Base-by-base conservation (phyloP, 30 jellyfish, hydroid and myxozoan genomes). In the Pelagia noctiluca region DNA sequence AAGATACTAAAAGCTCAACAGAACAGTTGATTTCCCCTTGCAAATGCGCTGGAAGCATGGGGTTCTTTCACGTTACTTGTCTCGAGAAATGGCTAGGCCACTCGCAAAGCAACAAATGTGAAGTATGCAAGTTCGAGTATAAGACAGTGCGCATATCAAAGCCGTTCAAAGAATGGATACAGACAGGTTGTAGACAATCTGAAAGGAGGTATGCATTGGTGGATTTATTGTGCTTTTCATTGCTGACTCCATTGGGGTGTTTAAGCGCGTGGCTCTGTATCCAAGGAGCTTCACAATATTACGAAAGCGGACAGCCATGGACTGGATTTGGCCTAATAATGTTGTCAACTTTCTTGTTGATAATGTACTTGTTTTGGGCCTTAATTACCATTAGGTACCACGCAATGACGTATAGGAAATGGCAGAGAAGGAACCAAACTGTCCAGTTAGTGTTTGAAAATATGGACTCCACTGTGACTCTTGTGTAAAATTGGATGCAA, bases 271-370 rank as follows among this genome's bases (percentile, higher is more conserved):
- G 96, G 96, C 92, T 92, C 0, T 92, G 98, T 68, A 74, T 92
- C 10, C 86, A 78, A 42, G 98, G 96, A 28, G 96, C 98, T 2
- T 71, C 36, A 63, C 92, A 85, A 1, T 92, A 92, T 63, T 86
- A 92, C 71, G 47, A 63, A 49, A 72, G 50, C 4, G 79, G 85
- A 18, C 92, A 92, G 25, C 79, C 63, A n/a, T 92, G 98, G 98
- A 92, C 98, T 35, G 98, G 96, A n/a, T 86, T 92, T 37, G 98
- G 96, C 46, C 77, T 92, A 35, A 71, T 86, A 12, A 37, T 92
- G 85, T 74, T 92, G 23, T 87, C 96, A 10, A 92, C 97, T 2
- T 92, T 92, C 85, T 88, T 92, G 25, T 26, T 62, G 1, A 26
- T 92, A 53, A 80, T 92, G 89, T 92, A 92, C 70, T 32, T 85